A percentile compares a stretch with the other conserved stretches of the same genome.
phyloP scores from a whole-genome alignment of 2,797 vertebrate species.

The Cryptoblepharus egeriae region DNA sequence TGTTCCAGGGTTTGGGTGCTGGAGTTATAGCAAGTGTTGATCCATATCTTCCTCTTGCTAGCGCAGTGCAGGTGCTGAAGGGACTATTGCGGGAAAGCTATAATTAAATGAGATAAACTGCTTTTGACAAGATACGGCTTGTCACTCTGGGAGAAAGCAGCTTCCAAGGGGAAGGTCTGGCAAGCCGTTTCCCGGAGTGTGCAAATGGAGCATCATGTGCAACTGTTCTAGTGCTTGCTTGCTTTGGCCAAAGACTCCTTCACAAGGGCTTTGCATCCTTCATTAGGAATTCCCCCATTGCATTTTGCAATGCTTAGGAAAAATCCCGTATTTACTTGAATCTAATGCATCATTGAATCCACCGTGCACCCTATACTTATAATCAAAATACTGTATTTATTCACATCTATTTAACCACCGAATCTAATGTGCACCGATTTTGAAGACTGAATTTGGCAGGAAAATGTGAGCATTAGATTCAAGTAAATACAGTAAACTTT shows the following conservation, averaged over 20 bases:
- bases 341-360: too few species aligned
- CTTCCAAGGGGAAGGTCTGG: conserved; percentile 8
- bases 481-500: too few species aligned
- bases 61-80: not conserved
- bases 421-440: too few species aligned
- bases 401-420: too few species aligned
- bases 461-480: too few species aligned
- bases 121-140: conserved; percentile 21
- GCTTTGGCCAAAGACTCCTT: not conserved
- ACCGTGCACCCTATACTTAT: too few species aligned
- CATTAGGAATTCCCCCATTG: not conserved
- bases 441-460: too few species aligned
- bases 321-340: too few species aligned
- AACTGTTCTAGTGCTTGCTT: not conserved
- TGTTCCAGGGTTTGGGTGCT: not conserved
- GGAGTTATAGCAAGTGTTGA: not conserved
- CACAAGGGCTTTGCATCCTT: not conserved
- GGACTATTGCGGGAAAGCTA: not conserved
- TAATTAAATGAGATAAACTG: not conserved
- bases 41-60: not conserved
- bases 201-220: not conserved
- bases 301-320: not conserved
- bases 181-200: not conserved
- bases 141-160: not conserved
- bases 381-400: too few species aligned